phyloP scores from a whole-genome alignment of 2,888 invertebrate genomes.

The Tigriopus californicus region DNA sequence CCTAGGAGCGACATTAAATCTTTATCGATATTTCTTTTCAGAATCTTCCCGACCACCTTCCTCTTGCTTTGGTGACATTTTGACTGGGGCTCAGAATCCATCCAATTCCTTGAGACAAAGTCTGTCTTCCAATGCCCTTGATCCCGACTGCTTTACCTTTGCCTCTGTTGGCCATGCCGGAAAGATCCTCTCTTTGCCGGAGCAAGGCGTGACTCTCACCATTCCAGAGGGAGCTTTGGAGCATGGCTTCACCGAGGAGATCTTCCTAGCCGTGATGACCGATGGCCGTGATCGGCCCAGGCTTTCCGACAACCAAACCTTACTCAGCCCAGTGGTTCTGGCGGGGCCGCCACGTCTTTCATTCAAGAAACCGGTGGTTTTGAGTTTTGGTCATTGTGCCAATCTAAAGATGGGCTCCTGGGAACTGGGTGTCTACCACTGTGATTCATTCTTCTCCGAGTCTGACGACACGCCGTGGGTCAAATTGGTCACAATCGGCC shows the following conservation, averaged over 20 bases:
- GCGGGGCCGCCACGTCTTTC: slow-evolving; percentile 51
- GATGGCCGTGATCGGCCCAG: slow-evolving; percentile 38
- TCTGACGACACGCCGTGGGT: slow-evolving; percentile 10
- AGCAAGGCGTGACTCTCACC: slow-evolving; percentile 60
- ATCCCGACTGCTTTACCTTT: slow-evolving; percentile 7
- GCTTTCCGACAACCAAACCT: slow-evolving; percentile 35
- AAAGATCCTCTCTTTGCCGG: slow-evolving; percentile 34
- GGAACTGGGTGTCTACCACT: slow-evolving; percentile 47
- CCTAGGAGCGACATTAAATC: no score
- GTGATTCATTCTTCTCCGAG: slow-evolving; percentile 23
- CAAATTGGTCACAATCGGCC: slow-evolving; percentile 8
- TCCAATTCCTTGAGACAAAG: neutral
- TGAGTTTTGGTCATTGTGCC: slow-evolving; percentile 72
- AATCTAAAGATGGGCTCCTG: slow-evolving; percentile 62
- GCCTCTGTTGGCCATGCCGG: slow-evolving; percentile 2
- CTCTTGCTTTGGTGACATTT: no score
- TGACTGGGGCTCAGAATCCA: no score
- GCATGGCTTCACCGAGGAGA: slow-evolving; percentile 58
- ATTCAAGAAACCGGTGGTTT: slow-evolving; percentile 59
- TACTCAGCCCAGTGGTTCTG: slow-evolving; percentile 66
- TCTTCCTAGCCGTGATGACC: slow-evolving; percentile 73
- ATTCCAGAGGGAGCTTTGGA: slow-evolving; percentile 73
- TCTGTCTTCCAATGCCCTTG: neutral
- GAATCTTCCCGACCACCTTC: no score
- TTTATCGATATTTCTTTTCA: no score